phyloP scores from a whole-genome alignment of 2,888 invertebrate genomes.

The Congeria kusceri region DNA sequence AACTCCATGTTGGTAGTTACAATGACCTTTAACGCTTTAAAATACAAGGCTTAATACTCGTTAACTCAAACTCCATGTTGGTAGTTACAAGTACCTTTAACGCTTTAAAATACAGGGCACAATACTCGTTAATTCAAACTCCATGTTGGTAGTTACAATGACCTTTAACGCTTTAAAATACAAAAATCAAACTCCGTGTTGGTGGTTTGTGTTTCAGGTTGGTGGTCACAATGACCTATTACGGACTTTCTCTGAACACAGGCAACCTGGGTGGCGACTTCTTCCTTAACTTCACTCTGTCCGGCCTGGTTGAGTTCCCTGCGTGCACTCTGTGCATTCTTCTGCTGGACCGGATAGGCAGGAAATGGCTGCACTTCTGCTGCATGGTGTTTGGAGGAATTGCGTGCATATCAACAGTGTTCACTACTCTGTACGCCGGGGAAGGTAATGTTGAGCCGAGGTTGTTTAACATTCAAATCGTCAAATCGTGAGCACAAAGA shows the following conservation, averaged over 20 bases:
- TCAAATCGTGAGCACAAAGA: too few relatives aligned
- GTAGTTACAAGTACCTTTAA: too few relatives aligned
- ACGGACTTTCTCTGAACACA: slow-evolving; percentile 76
- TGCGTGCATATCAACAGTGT: slow-evolving; percentile 88
- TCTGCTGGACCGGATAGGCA: slow-evolving; percentile 71
- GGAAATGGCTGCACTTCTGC: slow-evolving; percentile 70
- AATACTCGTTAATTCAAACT: too few relatives aligned
- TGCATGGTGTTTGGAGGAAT: slow-evolving; percentile 74
- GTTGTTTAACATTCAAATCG: not conserved
- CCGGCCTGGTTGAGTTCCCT: slow-evolving; percentile 75
- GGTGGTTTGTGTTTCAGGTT: slow-evolving; percentile 70
- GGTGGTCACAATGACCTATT: slow-evolving; percentile 79
- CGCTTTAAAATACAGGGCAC: too few relatives aligned
- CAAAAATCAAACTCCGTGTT: too few relatives aligned
- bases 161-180: too few relatives aligned
- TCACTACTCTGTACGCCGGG: slow-evolving; percentile 71
- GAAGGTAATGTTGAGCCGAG: slow-evolving; percentile 51
- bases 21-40: too few relatives aligned
- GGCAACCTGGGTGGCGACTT: slow-evolving; percentile 76
- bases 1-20: too few relatives aligned
- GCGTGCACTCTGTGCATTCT: slow-evolving; percentile 72
- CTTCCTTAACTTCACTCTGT: slow-evolving; percentile 77
- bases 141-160: too few relatives aligned
- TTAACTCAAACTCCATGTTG: too few relatives aligned
- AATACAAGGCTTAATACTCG: too few relatives aligned